A percentile compares a stretch with the other conserved stretches of the same genome.
Conservation (phyloP, 2,797 vertebrate species). For the Parotocinclus haroldoi region DNA sequence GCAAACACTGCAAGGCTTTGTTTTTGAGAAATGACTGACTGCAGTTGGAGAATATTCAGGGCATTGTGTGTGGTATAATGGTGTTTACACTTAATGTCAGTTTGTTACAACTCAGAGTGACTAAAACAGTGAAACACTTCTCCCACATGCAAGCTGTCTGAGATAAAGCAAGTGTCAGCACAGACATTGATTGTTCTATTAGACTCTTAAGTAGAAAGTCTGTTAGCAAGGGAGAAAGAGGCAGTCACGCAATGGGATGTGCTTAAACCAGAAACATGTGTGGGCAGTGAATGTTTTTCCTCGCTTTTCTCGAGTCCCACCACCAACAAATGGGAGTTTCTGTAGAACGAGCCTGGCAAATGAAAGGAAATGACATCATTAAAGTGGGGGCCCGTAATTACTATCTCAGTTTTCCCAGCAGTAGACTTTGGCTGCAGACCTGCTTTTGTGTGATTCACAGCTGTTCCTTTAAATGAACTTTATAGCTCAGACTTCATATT, state of each 20-base stretch:
- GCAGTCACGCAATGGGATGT: constrained; percentile 64
- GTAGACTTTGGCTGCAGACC: constrained; percentile 35
- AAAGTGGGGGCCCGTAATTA: constrained; percentile 52
- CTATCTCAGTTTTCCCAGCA: constrained; percentile 58
- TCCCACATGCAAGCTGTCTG: too few relatives aligned
- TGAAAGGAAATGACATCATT: constrained; percentile 67
- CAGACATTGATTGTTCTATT: constrained; percentile 60
- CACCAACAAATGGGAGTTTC: constrained; percentile 59
- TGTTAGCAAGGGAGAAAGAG: constrained; percentile 59
- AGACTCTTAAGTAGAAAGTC: constrained; percentile 27
- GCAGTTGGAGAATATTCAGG: too few relatives aligned
- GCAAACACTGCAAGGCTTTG: neutral
- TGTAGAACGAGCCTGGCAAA: constrained; percentile 56
- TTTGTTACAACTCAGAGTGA: too few relatives aligned
- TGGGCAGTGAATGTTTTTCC: too few relatives aligned
- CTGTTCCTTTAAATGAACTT: too few relatives aligned
- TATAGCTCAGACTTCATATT: constrained; percentile 38
- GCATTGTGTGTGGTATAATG: too few relatives aligned
- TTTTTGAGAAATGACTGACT: neutral
- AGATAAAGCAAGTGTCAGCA: too few relatives aligned
- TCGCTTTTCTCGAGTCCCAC: constrained; percentile 42
- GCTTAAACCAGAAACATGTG: constrained; percentile 73
- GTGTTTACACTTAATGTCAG: too few relatives aligned
- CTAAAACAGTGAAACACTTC: constrained; percentile 33
- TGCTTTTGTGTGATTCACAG: constrained; percentile 41